Evolutionary conservation across 35 echinoderm and acorn worm species (phyloP), one percentile per base, ranked within the genome.

Genomic region (Heliocidaris erythrogramma): DNA sequence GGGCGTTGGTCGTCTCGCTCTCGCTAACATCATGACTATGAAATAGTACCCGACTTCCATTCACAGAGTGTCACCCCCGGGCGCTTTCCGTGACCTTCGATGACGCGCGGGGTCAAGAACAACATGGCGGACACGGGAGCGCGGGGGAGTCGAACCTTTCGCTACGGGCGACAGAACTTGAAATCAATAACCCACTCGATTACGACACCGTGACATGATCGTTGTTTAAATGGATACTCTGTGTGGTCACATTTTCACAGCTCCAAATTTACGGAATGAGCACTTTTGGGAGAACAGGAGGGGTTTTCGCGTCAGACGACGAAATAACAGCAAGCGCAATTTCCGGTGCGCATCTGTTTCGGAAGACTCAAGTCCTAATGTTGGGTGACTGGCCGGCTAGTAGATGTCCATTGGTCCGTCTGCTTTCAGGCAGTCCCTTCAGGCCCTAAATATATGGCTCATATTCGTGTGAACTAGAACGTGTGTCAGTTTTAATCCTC

Each of bases 91-190:
- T 89, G 87, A 89, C 87, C 87, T 89, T 89, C 87, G 87, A 32
- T 48, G 87, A 47, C 47, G 47, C 87, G 47, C 87, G 87, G 24
- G 87, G 87, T 89, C 87, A 89, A 89, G 87, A 89, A 32, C 47
- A 89, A 89, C 87, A 89, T 89, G 87, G 87, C 87, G 31, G 87
- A 89, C 87, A 47, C 30, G 87, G 31, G 87, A 89, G 87, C 31
- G 87, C 32, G 31, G 18, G 35, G 87, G 31, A 48, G 87, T 48
- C 31, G 87, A 89, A 48, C 31, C 31, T 89, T 32, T 89, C 87
- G 87, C 87, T 89, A 89, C 87, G 87, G 87, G 87, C 87, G 87
- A 89, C 87, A 89, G 87, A 48, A 89, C 47, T 89, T 89, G 87
- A 89, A 89, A 89, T 89, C 87, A 89, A 89, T 32, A 89, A 32